A percentile compares a stretch with the other conserved stretches of the same genome.
phyloP scores from a whole-genome alignment of 2,113 vertebrate genomes.

The Upupa epops region DNA sequence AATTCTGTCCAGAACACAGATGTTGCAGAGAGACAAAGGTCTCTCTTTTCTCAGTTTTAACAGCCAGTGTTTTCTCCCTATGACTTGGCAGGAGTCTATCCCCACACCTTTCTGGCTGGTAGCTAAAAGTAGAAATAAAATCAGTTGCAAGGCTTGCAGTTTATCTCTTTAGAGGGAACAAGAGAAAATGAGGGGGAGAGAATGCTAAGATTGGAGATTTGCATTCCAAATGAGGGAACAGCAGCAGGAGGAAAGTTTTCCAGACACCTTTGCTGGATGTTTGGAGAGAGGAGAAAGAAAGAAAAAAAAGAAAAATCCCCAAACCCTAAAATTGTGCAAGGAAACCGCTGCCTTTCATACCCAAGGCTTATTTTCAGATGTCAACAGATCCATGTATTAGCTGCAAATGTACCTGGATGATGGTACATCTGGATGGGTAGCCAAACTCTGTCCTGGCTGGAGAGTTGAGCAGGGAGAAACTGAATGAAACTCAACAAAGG shows the following conservation, averaged over 20 bases:
- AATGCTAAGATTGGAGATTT: background rate
- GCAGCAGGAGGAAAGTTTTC: background rate
- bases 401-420: background rate
- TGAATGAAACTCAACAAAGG: too few relatives aligned
- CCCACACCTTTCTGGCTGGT: background rate
- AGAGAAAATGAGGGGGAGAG: background rate
- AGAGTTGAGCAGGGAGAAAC: too few relatives aligned
- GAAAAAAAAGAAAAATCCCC: background rate
- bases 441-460: background rate
- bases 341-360: background rate
- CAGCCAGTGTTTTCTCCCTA: background rate
- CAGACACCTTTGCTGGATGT: background rate
- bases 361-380: background rate
- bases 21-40: background rate
- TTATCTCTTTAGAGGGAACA: background rate
- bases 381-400: background rate
- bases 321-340: background rate
- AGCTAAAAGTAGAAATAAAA: background rate
- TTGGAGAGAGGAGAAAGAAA: background rate
- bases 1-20: background rate
- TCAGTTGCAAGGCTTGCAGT: background rate
- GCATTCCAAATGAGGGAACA: background rate
- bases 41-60: background rate
- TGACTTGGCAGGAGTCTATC: background rate
- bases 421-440: background rate